Evolutionary conservation across 2,888 invertebrate species (phyloP), one percentile per base, ranked within the genome.

Genomic region (Andrena dorsata): DNA sequence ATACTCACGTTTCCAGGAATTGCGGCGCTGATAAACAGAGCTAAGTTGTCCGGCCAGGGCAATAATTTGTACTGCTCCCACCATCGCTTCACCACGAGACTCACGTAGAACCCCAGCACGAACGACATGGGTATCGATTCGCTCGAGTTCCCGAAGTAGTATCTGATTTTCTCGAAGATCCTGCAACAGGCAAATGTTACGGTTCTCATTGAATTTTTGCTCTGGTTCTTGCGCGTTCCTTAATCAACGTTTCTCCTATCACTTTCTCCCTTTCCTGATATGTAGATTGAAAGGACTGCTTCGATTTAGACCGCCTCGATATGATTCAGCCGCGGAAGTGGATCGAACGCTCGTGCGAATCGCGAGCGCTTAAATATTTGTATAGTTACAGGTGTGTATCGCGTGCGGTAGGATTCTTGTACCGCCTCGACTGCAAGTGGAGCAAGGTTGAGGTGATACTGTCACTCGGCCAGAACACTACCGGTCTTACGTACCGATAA

Each of bases 71-170:
- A 98, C 94, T 98, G 98, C 93, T 98, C 98, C 98, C 98, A 98
- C 98, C 98, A 98, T 90, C 98, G 95, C 92, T 97, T 97, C 88
- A 98, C 98, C 71, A 98, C 97, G 90, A 98, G 95, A 91, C 97
- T 97, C 86, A 98, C 98, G 95, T 98, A 98, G 95, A 99, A 98
- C 78, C 98, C 98, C 88, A 99, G 96, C 73, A 98, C 98, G 95
- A 99, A 98, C 41, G 98, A 98, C 96, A 99, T 97, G 53, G 98
- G 98, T 92, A 98, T 98, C 80, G 97, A 97, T 93, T 97, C 98
- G 92, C 97, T 97, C 94, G 98, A 98, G 90, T 97, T 96, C 79
- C 97, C 96, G 94, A 98, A 98, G 94, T 98, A 98, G 88, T 96
- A 95, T 56, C 97, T 96, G 72, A 98, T 96, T 94, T 96, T 97